Evolutionary conservation across 1,140 invertebrate genomes (phyloP), one percentile per base, ranked within the genome.

Genomic region (Octopus bimaculoides): DNA sequence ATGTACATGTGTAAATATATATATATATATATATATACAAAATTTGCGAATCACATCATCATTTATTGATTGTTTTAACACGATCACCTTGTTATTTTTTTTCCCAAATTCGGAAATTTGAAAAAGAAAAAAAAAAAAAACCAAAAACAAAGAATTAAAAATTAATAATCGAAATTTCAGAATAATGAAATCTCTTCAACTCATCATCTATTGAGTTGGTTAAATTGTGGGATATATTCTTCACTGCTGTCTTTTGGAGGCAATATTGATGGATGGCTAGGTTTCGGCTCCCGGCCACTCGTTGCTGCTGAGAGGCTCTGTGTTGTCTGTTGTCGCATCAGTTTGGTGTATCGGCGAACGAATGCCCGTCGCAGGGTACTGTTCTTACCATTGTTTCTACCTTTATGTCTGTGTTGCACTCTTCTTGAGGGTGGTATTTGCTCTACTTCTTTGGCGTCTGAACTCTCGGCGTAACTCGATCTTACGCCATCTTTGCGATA

Each of bases 331-430:
- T 83, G 82, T 26, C 82, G 79, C 73, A 85, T 54, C 77, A 85
- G 77, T 73, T 81, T 84, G 12, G 81, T 82, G 77, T 85, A 85
- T n/a, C 84, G 75, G 12, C 81, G 80, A 5, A 84, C 84, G 75
- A 85, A 85, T 41, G 81, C 83, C 4, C 83, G 54, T 5, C 84
- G 77, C 52, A 85, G 77, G 6, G 84, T 85, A 74, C 83, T 85
- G 78, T 85, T 85, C 66, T 84, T 83, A 61, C 84, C 84, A 4
- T 79, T 81, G 52, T 80, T 61, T 53, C 79, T 79, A 55, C 79
- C 54, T 6, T 81, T 75, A 56, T 71, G 74, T 14, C 82, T 56
- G 52, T 78, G 75, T 5, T 81, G 66, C 26, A 78, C 75, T 53
- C 77, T 52, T 77, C 76, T 79, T 17, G 73, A 8, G 0, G 52